Evolutionary conservation across 2,113 vertebrate species (phyloP), one percentile per base, ranked within the genome.

Genomic region (Typhlomys cinereus): DNA sequence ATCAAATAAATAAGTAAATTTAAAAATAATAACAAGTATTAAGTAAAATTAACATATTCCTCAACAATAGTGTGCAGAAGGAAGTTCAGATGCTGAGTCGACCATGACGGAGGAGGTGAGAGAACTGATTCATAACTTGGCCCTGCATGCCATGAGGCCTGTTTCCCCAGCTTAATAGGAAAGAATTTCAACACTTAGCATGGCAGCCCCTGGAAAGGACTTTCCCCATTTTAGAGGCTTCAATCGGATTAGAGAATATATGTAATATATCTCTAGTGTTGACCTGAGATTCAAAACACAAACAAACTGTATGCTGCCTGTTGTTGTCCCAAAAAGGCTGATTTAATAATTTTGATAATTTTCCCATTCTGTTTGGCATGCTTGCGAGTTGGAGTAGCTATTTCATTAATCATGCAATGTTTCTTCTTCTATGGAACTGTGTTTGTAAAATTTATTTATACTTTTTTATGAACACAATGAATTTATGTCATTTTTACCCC

Each of bases 101-200:
- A 50, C 46, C 50, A 29, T 0, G 0, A 4, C 27, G 18, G 50
- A 34, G 23, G 64, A 27, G 23, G 87, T 79, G 79, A n/a, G 21
- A 71, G 17, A n/a, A 85, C 78, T 90, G 93, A 93, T 70, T 95
- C 78, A 85, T 76, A 59, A 74, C 46, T 91, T 81, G 44, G 84
- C 64, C 93, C 34, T 36, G 27, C 17, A 44, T 18, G 18, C 81
- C 44, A 66, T 18, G 25, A 88, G 29, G 34, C 12, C 52, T 78
- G 6, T 89, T 89, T 95, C 81, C 93, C 64, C 29, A 85, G 81
- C 79, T 81, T 29, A 81, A 61, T 54, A 36, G 66, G 69, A 74
- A 90, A 25, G 62, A 91, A 92, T 96, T 91, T 48, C 41, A 90
- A 92, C n/a, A 74, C 88, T 95, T 62, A 74, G 66, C 27, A 54